These are phyloP conservation scores for Atherix ibis DNA, from an alignment of 2,888 invertebrate genomes.

Conservation along the genomic window DNA sequence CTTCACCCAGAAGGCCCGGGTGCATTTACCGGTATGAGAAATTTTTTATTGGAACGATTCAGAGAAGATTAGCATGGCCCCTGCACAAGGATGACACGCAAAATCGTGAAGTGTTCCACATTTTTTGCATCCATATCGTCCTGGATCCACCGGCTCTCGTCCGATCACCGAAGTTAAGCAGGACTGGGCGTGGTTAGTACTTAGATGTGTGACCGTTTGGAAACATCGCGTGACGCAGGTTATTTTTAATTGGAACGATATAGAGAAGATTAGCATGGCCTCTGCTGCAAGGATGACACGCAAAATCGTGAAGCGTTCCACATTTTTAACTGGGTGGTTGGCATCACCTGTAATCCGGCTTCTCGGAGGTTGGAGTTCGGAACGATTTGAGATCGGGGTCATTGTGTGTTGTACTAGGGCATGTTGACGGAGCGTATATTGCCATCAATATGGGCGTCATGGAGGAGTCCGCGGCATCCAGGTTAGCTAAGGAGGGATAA, in stretches of 20 bases:
- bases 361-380: constrained; percentile 83
- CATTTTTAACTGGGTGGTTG: constrained; percentile 71
- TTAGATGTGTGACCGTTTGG: no score
- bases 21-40: no score
- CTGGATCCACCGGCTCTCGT: no score
- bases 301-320: constrained; percentile 77
- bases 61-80: constrained; percentile 88
- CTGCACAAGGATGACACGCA: constrained; percentile 88
- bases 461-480: constrained; percentile 71
- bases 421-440: constrained; percentile 89
- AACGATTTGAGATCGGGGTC: constrained; percentile 85
- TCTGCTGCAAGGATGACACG: constrained; percentile 88
- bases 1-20: no score
- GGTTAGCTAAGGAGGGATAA: constrained; percentile 94
- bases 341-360: constrained; percentile 98
- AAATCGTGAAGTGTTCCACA: constrained; percentile 70
- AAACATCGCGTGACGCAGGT: no score
- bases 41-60: constrained; percentile 87
- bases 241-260: no score
- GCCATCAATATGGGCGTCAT: constrained; percentile 88
- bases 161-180: no score
- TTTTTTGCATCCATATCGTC: no score
- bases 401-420: constrained; percentile 38
- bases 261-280: no score
- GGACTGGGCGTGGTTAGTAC: no score